Base-by-base conservation (phyloP, 2,888 invertebrate species). In the Nomada ferruginata region DNA sequence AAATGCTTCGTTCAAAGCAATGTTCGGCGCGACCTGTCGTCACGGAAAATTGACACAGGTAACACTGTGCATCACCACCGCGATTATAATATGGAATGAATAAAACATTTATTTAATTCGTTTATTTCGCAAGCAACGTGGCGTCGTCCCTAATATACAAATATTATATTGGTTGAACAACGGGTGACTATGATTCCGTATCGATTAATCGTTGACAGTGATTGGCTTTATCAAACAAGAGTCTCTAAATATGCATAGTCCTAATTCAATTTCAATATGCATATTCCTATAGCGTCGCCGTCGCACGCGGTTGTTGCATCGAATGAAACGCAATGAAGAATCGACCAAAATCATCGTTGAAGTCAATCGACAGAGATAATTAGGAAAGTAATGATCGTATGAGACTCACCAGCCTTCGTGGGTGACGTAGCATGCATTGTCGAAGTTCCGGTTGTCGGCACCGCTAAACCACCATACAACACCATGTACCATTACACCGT, bases 381-480 rank as follows among this genome's bases (percentile, higher is more conserved):
- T 76, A 87, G 72, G 82, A 78, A 75, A 79, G 63, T 82, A 86
- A 87, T 87, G 88, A 89, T 83, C 74, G 78, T 84, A 86, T 86
- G 88, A 88, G 82, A 93, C 93, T 93, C 93, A 93, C 93, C 93
- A 90, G 92, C 90, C 84, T 93, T 93, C 84, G 92, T 92, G 90
- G 93, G 92, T 93, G 93, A 93, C 88, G 93, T 90, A 89, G 91
- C 92, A 93, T 93, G 93, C 92, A 93, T 92, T 91, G 92, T 89
- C 88, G 93, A 91, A 91, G 90, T 92, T 90, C 93, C 92, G 86
- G 91, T 92, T 89, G 92, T 91, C 90, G 93, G 89, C 91, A 93
- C 92, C 92, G 92, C 93, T 93, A 93, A 93, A 93, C 90, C 92
- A 93, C 88, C 92, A 92, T 90, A 93, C 87, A 93, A 90, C 88